phyloP scores from a whole-genome alignment of 1,140 invertebrate genomes.

The Limonius californicus region DNA sequence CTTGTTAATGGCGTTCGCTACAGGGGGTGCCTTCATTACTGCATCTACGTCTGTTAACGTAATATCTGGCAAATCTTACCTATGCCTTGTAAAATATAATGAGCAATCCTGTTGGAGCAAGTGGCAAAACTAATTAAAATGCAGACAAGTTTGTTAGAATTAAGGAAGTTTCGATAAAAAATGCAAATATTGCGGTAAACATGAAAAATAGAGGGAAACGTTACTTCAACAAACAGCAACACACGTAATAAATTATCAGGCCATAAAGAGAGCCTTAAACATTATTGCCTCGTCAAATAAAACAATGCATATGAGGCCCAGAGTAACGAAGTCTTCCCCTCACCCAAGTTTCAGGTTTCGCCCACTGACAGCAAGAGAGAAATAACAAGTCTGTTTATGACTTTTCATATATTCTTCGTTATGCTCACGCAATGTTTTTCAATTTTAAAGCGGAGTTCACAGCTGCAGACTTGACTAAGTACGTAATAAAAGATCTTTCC shows the following conservation, averaged over 20 bases:
- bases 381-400: constrained; percentile 19
- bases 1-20: constrained; percentile 28
- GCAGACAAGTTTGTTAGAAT: too few species aligned
- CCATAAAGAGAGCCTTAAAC: constrained; percentile 17
- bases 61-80: constrained; percentile 3
- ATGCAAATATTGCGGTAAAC: too few species aligned
- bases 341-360: constrained; percentile 19
- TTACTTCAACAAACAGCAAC: not conserved
- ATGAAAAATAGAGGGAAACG: not conserved
- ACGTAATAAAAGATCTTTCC: constrained; percentile 23
- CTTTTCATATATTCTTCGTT: constrained; percentile 23
- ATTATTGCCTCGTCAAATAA: constrained; percentile 16
- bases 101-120: not conserved
- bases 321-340: constrained; percentile 13
- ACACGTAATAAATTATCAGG: constrained; percentile 21
- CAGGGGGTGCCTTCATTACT: constrained; percentile 30
- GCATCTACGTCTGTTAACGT: constrained; percentile 12
- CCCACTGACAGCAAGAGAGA: constrained; percentile 17
- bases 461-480: constrained; percentile 23
- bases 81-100: constrained; percentile 1
- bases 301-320: constrained; percentile 5
- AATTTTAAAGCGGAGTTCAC: constrained; percentile 21
- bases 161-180: too few species aligned
- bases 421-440: constrained; percentile 21
- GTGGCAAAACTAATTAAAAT: not conserved